Evolutionary conservation across 1,140 invertebrate genomes (phyloP).

Genomic region (Drosophila dunni): DNA sequence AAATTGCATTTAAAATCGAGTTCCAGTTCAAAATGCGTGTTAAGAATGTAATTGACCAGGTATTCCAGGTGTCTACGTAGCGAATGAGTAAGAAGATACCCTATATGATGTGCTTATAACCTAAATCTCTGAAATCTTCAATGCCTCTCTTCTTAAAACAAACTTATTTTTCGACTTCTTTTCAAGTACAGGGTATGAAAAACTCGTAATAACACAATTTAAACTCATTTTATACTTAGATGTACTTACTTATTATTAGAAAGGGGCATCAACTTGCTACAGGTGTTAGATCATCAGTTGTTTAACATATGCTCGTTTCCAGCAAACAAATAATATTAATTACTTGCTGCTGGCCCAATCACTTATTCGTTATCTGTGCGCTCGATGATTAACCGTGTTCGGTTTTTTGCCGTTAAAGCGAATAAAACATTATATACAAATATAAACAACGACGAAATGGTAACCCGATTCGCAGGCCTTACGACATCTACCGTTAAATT

Average conservation of each 20-base stretch:
- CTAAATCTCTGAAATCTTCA: no score
- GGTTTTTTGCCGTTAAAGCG: conserved; percentile 30
- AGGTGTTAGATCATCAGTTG: conserved; percentile 4
- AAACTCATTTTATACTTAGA: background rate
- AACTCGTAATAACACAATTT: conserved; percentile 2
- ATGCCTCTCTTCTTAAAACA: no score
- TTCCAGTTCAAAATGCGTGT: no score
- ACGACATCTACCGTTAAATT: conserved; percentile 41
- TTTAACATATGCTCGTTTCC: background rate
- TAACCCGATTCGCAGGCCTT: conserved; percentile 45
- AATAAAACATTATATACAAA: background rate
- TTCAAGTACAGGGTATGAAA: conserved; percentile 8
- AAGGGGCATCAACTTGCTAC: conserved; percentile 13
- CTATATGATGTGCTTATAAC: no score
- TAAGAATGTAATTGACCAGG: no score
- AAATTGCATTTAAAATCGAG: no score
- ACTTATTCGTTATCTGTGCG: conserved; percentile 33
- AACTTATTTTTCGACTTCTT: no score
- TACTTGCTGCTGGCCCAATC: conserved; percentile 23
- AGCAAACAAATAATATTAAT: conserved; percentile 9
- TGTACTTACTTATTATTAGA: conserved; percentile 17
- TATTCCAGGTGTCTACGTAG: no score
- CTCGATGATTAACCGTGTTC: conserved; percentile 39
- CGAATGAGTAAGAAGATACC: no score
- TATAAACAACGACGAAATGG: conserved; percentile 5